Evolutionary conservation across 2,797 vertebrate species (phyloP).

Genomic region (Darevskia nairensis): DNA sequence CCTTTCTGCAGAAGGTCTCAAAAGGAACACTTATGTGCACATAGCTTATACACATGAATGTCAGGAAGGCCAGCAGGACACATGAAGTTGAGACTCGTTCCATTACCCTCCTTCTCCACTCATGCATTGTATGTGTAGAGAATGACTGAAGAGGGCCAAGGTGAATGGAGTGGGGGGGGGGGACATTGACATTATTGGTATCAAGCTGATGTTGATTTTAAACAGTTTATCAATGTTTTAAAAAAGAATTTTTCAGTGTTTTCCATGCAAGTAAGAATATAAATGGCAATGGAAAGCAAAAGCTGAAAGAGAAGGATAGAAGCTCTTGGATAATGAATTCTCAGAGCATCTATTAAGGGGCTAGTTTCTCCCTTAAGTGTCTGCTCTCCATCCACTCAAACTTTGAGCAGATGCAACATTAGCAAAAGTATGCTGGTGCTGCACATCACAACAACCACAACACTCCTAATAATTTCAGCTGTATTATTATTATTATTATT

Average conservation of each 20-base stretch:
- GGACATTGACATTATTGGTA: neutral
- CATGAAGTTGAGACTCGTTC: neutral
- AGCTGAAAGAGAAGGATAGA: neutral
- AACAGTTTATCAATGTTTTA: neutral
- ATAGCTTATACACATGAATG: too few relatives aligned
- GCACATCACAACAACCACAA: neutral
- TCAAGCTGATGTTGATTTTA: neutral
- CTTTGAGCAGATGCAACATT: neutral
- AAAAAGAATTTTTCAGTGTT: neutral
- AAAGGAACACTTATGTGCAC: neutral
- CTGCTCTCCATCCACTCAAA: neutral
- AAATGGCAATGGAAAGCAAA: neutral
- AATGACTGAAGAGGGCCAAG: neutral
- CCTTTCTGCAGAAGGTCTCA: neutral
- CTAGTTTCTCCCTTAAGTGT: neutral
- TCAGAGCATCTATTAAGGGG: neutral
- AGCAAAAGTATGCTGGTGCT: neutral
- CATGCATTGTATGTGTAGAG: neutral
- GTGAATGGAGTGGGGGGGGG: neutral
- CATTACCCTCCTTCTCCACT: neutral
- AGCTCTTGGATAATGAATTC: neutral
- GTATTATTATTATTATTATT: neutral
- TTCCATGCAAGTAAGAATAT: neutral
- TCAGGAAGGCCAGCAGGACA: neutral
- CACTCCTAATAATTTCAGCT: neutral